phyloP scores from a whole-genome alignment of 2,797 vertebrate genomes.

The Amblyraja radiata region DNA sequence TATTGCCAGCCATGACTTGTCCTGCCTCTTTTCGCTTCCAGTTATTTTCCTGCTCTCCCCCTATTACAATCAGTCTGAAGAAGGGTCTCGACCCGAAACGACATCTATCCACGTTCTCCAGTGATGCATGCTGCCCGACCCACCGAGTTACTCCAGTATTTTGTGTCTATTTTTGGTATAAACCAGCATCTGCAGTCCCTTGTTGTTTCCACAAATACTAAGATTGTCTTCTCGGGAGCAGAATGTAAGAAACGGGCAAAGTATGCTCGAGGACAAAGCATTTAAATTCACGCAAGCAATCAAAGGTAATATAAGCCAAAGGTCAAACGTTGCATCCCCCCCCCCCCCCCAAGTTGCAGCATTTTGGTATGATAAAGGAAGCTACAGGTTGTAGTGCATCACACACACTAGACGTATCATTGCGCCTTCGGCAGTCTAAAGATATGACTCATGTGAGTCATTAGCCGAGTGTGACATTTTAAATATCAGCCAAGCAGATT shows the following conservation, averaged over 20 bases:
- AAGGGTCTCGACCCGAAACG: too few species aligned
- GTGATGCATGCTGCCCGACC: too few species aligned
- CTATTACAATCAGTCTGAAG: too few species aligned
- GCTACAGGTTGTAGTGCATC: constrained; percentile 3
- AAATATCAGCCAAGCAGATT: constrained; percentile 5
- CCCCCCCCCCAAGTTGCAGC: not conserved
- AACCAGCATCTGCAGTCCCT: too few species aligned
- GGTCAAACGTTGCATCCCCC: not conserved
- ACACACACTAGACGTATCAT: not conserved
- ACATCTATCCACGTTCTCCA: too few species aligned
- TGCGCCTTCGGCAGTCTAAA: not conserved
- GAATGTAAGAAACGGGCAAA: not conserved
- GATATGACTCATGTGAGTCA: constrained; percentile 15
- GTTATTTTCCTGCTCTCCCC: too few species aligned
- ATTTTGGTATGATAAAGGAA: not conserved
- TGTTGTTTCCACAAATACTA: not conserved
- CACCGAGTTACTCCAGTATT: too few species aligned
- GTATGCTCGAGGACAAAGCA: not conserved
- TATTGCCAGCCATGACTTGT: too few species aligned
- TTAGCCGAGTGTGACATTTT: constrained; percentile 14
- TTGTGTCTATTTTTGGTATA: too few species aligned
- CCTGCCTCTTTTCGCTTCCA: too few species aligned
- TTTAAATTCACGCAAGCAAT: not conserved
- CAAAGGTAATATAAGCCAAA: not conserved
- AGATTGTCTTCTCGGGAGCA: not conserved